Conservation (phyloP, 1,140 invertebrate species). For the Stenopsyche tienmushanensis region DNA sequence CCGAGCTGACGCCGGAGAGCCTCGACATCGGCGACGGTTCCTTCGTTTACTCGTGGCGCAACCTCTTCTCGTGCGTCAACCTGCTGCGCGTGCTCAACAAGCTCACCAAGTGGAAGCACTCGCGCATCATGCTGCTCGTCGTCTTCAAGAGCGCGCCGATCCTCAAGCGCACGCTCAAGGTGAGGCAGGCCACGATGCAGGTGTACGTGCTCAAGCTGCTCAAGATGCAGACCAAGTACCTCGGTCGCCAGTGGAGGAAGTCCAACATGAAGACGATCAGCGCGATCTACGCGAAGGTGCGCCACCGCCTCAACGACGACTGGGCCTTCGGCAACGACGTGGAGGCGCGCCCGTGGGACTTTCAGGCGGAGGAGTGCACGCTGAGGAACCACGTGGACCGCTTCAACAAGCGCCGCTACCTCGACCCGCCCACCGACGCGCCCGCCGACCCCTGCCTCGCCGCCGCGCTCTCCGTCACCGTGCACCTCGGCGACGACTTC, state of each 20-base stretch:
- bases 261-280: constrained; percentile 99
- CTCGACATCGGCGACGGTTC: constrained; percentile 87
- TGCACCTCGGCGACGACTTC: constrained; percentile 88
- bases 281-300: constrained; percentile 96
- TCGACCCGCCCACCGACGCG: constrained; percentile 43
- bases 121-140: constrained; percentile 99
- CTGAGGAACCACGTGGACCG: constrained; percentile 90
- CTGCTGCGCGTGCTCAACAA: constrained; percentile 96
- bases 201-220: constrained; percentile 96
- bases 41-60: constrained; percentile 89
- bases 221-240: constrained; percentile 99
- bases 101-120: constrained; percentile 99
- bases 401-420: constrained; percentile 92
- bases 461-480: constrained; percentile 40
- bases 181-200: constrained; percentile 96
- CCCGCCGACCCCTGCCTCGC: constrained; percentile 31
- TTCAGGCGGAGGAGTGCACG: constrained; percentile 96
- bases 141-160: constrained; percentile 99
- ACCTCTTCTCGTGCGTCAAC: constrained; percentile 98
- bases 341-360: constrained; percentile 97
- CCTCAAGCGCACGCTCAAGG: constrained; percentile 93
- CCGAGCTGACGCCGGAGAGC: constrained; percentile 90
- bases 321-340: constrained; percentile 99
- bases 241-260: constrained; percentile 98
- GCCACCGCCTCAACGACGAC: constrained; percentile 95